These are phyloP conservation scores for Apamea epomidion DNA, from an alignment of 2,888 invertebrate genomes.

Conservation along the genomic window DNA sequence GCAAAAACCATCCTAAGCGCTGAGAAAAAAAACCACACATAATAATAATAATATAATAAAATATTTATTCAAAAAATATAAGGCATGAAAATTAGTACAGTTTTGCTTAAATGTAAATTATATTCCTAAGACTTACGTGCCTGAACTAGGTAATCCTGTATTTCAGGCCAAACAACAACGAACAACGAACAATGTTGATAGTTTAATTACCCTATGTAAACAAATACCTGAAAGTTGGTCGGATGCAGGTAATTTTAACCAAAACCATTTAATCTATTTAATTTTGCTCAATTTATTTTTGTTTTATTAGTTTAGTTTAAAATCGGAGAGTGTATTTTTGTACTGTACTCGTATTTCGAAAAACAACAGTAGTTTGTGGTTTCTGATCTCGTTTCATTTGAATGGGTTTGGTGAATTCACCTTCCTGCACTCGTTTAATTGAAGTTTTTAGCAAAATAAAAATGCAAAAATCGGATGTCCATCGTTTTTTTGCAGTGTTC, in stretches of 20 bases:
- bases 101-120: no score
- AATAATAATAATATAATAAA: no score
- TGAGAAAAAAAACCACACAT: no score
- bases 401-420: slow-evolving; percentile 36
- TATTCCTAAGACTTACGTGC: no score
- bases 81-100: no score
- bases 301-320: slow-evolving; percentile 5
- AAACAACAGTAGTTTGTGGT: slow-evolving; percentile 26
- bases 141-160: no score
- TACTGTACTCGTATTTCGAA: slow-evolving; percentile 20
- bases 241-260: neutral
- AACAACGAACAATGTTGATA: no score
- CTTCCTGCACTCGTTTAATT: slow-evolving; percentile 31
- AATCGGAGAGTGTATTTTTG: slow-evolving; percentile 6
- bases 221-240: neutral
- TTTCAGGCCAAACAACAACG: no score
- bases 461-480: neutral
- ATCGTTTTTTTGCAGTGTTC: neutral
- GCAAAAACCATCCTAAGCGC: no score
- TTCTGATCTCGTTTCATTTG: slow-evolving; percentile 32
- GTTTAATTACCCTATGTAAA: neutral
- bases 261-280: slow-evolving; percentile 5
- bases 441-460: slow-evolving; percentile 36
- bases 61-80: no score
- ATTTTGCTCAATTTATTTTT: slow-evolving; percentile 12